Percentiles rank a stretch among this genome's conserved stretches.
These are phyloP conservation scores for Tetramorium alpestre DNA, from an alignment of 1,140 invertebrate genomes.

Conservation along the genomic window DNA sequence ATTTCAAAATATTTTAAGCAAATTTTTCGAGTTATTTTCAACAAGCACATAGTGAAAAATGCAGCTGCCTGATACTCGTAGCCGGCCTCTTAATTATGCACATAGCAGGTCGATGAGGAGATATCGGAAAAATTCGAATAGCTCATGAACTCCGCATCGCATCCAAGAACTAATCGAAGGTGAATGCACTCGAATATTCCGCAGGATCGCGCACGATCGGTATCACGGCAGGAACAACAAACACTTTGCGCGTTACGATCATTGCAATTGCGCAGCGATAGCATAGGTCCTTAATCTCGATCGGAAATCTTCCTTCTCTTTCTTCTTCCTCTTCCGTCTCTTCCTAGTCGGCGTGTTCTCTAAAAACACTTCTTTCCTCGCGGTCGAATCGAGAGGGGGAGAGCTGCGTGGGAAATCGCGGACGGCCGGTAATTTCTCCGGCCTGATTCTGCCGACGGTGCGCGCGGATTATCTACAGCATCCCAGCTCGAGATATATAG, in stretches of 20 bases:
- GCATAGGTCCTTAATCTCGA: constrained; percentile 70
- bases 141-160: neutral
- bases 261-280: constrained; percentile 59
- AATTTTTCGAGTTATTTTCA: neutral
- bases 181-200: constrained; percentile 41
- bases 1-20: neutral
- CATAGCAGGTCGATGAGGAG: neutral
- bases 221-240: constrained; percentile 54
- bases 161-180: constrained; percentile 20
- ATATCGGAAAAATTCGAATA: constrained; percentile 5
- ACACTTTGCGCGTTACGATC: constrained; percentile 55
- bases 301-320: constrained; percentile 54
- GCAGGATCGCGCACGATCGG: constrained; percentile 5
- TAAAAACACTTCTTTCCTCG: constrained; percentile 67
- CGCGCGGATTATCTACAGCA: constrained; percentile 72
- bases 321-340: neutral
- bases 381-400: constrained; percentile 33
- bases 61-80: neutral
- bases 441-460: constrained; percentile 72
- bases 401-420: constrained; percentile 75
- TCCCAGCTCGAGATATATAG: constrained; percentile 65
- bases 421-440: constrained; percentile 74
- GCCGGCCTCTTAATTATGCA: constrained; percentile 18
- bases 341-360: constrained; percentile 44
- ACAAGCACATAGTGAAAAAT: neutral